Percentiles rank a stretch among this genome's conserved stretches.
Conservation (phyloP, 2,797 vertebrate species). For the Trematomus bernacchii region DNA sequence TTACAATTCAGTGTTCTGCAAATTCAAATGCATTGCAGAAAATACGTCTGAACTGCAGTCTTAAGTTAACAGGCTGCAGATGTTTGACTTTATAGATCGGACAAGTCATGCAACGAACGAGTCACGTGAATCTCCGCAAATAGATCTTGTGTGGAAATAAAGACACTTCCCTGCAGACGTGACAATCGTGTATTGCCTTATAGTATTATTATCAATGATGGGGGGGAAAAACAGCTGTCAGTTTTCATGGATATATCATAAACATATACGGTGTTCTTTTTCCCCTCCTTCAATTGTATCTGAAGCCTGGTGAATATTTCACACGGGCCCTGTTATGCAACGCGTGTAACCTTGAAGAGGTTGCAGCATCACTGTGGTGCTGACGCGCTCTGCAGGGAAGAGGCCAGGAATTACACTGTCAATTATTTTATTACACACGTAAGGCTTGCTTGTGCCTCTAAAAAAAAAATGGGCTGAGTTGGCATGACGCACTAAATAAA, state of each 20-base stretch:
- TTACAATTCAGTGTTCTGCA: not conserved
- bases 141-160: constrained; percentile 1
- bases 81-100: constrained; percentile 36
- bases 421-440: not conserved
- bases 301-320: constrained; percentile 63
- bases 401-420: constrained; percentile 20
- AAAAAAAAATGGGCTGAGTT: not conserved
- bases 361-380: constrained; percentile 86
- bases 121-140: constrained; percentile 23
- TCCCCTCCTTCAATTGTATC: not conserved
- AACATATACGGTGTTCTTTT: not conserved
- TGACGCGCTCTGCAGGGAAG: constrained; percentile 37
- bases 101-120: constrained; percentile 39
- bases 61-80: constrained; percentile 34
- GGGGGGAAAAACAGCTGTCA: not conserved
- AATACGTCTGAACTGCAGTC: not conserved
- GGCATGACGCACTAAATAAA: constrained; percentile 19
- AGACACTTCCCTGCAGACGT: not conserved
- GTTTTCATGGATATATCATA: constrained; percentile 4
- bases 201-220: not conserved
- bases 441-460: not conserved
- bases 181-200: not conserved
- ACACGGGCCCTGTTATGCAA: constrained; percentile 72
- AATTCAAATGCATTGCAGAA: not conserved
- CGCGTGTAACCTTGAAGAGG: constrained; percentile 77